These are phyloP conservation scores for Sinonovacula constricta DNA, from an alignment of 1,140 invertebrate genomes.

Conservation along the genomic window DNA sequence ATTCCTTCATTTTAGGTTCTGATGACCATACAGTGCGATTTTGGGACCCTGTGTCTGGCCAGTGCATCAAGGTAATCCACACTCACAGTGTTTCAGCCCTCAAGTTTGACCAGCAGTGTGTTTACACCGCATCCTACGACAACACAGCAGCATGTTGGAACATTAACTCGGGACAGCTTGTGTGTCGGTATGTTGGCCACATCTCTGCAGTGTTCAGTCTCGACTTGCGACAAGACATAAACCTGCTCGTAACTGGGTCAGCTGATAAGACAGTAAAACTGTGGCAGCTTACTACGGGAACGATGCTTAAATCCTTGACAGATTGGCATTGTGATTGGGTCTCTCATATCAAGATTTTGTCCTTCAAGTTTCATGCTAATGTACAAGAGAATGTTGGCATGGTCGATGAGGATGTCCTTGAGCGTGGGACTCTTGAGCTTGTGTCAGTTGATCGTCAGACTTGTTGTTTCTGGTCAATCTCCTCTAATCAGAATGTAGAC, in stretches of 20 bases:
- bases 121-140: slow-evolving; percentile 69
- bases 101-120: slow-evolving; percentile 62
- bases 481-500: slow-evolving; percentile 35
- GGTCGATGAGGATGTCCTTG: slow-evolving; percentile 7
- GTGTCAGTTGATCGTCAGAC: slow-evolving; percentile 37
- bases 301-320: slow-evolving; percentile 48
- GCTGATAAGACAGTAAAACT: slow-evolving; percentile 66
- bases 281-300: slow-evolving; percentile 58
- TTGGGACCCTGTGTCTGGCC: slow-evolving; percentile 57
- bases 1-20: slow-evolving; percentile 56
- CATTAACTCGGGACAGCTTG: slow-evolving; percentile 56
- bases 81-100: slow-evolving; percentile 65
- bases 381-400: background rate
- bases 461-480: slow-evolving; percentile 48
- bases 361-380: background rate
- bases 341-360: slow-evolving; percentile 42
- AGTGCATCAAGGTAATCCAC: slow-evolving; percentile 58
- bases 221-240: slow-evolving; percentile 89
- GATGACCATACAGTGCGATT: slow-evolving; percentile 64
- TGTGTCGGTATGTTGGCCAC: slow-evolving; percentile 63
- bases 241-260: slow-evolving; percentile 89
- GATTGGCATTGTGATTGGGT: slow-evolving; percentile 53
- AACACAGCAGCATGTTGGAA: slow-evolving; percentile 68
- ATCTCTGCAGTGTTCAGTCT: slow-evolving; percentile 79
- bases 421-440: slow-evolving; percentile 23